phyloP scores from a whole-genome alignment of 1,140 invertebrate species.

The Apis mellifera region Amel_HAv3.1 CM009939.2:11402001-11402500 shows the following conservation, averaged over 20 bases:
- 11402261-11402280: slow-evolving; percentile 87
- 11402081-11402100: background rate
- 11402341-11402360: slow-evolving; percentile 75
- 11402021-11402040: background rate
- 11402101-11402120: background rate
- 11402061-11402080: background rate
- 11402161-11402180: slow-evolving; percentile 37
- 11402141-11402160: background rate
- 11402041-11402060: too few relatives aligned
- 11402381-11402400: slow-evolving; percentile 75
- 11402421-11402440: slow-evolving; percentile 80
- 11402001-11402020: background rate
- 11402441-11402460: slow-evolving; percentile 69
- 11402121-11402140: background rate
- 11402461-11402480: slow-evolving; percentile 73
- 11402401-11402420: slow-evolving; percentile 80
- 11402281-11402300: slow-evolving; percentile 86
- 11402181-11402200: slow-evolving; percentile 34
- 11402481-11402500: slow-evolving; percentile 70
- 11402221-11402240: slow-evolving; percentile 78
- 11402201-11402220: slow-evolving; percentile 57
- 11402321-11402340: slow-evolving; percentile 70
- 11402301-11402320: slow-evolving; percentile 68
- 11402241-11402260: slow-evolving; percentile 86
- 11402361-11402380: slow-evolving; percentile 72